These are phyloP conservation scores for Poeciliopsis occidentalis DNA, from an alignment of 2,113 vertebrate genomes.

Conservation along the genomic window DNA sequence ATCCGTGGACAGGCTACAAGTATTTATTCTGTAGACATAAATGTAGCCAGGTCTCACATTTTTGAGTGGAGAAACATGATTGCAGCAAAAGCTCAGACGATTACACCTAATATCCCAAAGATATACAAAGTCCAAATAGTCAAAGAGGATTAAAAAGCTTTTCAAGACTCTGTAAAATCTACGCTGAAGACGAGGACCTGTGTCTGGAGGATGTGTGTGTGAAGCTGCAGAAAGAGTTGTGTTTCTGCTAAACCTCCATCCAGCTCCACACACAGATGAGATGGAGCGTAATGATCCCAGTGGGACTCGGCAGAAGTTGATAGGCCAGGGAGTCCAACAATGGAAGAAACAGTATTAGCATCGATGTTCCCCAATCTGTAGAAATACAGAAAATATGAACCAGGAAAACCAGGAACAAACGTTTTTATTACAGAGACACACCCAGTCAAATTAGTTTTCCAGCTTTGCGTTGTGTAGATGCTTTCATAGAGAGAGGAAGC, in stretches of 20 bases:
- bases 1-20: too few species aligned
- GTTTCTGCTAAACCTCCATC: conserved; percentile 18
- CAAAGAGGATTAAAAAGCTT: neutral
- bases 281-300: conserved; percentile 31
- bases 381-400: neutral
- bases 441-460: neutral
- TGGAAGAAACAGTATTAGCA: conserved; percentile 9
- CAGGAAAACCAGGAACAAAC: neutral
- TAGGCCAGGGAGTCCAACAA: neutral
- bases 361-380: neutral
- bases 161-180: neutral
- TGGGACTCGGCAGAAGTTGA: conserved; percentile 8
- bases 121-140: neutral
- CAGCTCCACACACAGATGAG: conserved; percentile 14
- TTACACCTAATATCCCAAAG: neutral
- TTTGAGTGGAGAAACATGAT: too few species aligned
- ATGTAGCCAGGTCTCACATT: too few species aligned
- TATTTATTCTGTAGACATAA: too few species aligned
- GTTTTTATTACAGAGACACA: too few species aligned
- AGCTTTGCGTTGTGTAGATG: neutral
- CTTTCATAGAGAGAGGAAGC: neutral
- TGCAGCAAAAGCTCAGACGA: too few species aligned
- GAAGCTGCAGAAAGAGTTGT: conserved; percentile 8
- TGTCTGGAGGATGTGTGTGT: neutral
- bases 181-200: neutral